phyloP scores from a whole-genome alignment of 2,113 vertebrate genomes.

The Dinomys branickii region DNA sequence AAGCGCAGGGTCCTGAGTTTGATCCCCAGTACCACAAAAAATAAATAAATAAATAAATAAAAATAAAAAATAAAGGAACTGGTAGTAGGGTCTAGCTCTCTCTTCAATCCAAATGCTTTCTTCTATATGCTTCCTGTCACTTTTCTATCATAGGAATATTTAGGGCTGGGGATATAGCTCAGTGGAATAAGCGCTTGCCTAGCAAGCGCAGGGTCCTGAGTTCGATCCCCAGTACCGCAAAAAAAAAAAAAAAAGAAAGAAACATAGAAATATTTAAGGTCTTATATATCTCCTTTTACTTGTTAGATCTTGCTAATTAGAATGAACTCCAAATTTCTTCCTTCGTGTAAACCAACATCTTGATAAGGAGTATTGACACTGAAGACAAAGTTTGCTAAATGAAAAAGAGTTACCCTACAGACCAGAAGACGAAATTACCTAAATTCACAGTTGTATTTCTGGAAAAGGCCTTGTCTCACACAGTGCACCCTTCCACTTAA shows the following conservation, averaged over 20 bases:
- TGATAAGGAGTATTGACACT: neutral
- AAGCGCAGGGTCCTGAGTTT: too few relatives aligned
- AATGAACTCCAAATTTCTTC: conserved; percentile 24
- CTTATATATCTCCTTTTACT: neutral
- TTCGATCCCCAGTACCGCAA: too few relatives aligned
- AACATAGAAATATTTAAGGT: neutral
- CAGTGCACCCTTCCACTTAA: neutral
- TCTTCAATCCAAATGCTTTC: neutral
- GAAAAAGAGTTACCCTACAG: neutral
- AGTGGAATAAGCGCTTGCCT: too few relatives aligned
- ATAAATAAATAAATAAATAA: too few relatives aligned
- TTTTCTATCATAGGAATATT: neutral
- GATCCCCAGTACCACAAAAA: too few relatives aligned
- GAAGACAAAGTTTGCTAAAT: neutral
- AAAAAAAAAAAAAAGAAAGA: too few relatives aligned
- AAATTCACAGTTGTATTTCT: conserved; percentile 36
- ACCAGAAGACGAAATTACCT: neutral
- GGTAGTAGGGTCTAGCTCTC: neutral
- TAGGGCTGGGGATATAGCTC: too few relatives aligned
- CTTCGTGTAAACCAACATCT: neutral
- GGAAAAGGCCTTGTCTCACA: neutral
- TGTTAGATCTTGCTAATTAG: neutral
- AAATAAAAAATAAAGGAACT: neutral
- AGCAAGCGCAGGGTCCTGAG: too few relatives aligned
- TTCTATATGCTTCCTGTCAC: neutral